Percentiles rank a stretch among this genome's conserved stretches.
These are phyloP conservation scores for Bubalus kerabau DNA, from an alignment of 2,113 vertebrate species.

Conservation along the genomic window DNA sequence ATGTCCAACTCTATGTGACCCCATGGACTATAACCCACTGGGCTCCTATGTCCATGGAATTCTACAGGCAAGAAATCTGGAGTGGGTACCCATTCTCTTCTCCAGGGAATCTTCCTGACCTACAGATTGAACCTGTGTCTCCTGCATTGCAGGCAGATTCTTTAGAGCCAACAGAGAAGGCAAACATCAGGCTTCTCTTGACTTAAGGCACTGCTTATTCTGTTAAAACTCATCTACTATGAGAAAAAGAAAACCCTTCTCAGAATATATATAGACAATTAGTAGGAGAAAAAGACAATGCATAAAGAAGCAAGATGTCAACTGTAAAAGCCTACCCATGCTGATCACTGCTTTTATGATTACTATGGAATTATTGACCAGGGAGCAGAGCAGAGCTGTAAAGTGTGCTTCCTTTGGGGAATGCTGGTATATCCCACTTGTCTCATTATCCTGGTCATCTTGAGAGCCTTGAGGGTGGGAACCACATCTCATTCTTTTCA, in stretches of 20 bases:
- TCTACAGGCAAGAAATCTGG: neutral
- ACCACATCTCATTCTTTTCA: neutral
- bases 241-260: neutral
- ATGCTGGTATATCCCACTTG: fast-evolving
- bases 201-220: neutral
- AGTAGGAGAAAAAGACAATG: neutral
- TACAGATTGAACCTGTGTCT: neutral
- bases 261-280: neutral
- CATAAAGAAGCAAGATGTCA: neutral
- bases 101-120: neutral
- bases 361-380: neutral
- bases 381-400: fast-evolving
- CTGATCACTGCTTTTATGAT: neutral
- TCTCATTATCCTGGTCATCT: too few relatives aligned
- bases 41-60: neutral
- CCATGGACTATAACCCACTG: neutral
- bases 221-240: neutral
- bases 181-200: neutral
- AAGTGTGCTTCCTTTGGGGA: neutral
- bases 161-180: neutral
- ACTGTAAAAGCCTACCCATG: neutral
- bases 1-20: neutral
- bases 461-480: too few relatives aligned
- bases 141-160: neutral
- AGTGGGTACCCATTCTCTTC: neutral